Evolutionary conservation across 2,797 vertebrate genomes (phyloP), one percentile per base, ranked within the genome.

Genomic region (Poecilia wingei): DNA sequence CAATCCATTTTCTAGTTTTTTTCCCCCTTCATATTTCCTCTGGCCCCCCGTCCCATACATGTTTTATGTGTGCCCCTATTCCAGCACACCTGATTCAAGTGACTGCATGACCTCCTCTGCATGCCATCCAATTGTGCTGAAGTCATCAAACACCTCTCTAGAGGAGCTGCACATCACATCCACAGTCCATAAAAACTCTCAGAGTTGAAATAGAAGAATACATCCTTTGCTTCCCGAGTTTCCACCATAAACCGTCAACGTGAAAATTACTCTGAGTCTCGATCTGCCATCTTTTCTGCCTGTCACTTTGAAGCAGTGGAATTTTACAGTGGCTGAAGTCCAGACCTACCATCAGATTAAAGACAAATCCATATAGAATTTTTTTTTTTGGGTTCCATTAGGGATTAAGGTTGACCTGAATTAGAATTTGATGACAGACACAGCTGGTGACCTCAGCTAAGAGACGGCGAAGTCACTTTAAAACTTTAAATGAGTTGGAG

Each of bases 331-430:
- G 51, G 61, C 64, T 31, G 71, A 46, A 81, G 66, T 78, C 55
- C 66, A 76, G 28, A 74, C 39, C 70, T 45, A 57, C 84, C 80
- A 78, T 81, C 73, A 81, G 77, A 82, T 79, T 78, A 76, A 70
- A 80, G 78, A 80, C 80, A 83, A 83, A 82, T 88, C 82, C 79
- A 70, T 36, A 78, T 6, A 45, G 75, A 84, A 55, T 66, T 55
- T 75, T 84, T 81, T 47, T 77, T 72, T 84, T 59, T 72, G 68
- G 36, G 45, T 61, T 81, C 69, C 69, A 68, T 78, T 2, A 18
- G 36, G 73, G 83, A 86, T 90, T 91, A 86, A 78, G 82, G 70
- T 66, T 77, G 82, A 79, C 82, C 83, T 82, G 84, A 84, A 77
- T 84, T 43, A 77, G n/a, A 78, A 47, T 76, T 68, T 84, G 73